Evolutionary conservation across 1,140 invertebrate genomes (phyloP).

Genomic region (Oryzaephilus surinamensis): DNA sequence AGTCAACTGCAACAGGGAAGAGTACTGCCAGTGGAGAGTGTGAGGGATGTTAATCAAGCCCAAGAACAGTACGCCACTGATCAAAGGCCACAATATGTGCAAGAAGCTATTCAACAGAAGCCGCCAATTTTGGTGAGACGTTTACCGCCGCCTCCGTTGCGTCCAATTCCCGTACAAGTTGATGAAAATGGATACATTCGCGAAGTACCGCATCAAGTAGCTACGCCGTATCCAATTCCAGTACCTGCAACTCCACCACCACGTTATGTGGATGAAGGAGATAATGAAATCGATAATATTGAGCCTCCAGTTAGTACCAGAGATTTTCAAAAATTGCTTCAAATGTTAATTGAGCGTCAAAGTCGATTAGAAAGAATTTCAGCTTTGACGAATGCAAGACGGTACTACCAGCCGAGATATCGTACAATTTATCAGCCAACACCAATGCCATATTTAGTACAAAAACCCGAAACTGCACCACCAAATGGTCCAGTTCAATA

Average conservation of each 20-base stretch:
- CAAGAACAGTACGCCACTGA: slow-evolving; percentile 9
- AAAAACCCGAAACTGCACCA: slow-evolving; percentile 3
- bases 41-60: slow-evolving; percentile 14
- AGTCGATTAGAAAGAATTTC: slow-evolving; percentile 41
- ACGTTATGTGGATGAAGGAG: slow-evolving; percentile 13
- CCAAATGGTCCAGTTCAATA: slow-evolving; percentile 8
- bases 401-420: slow-evolving; percentile 19
- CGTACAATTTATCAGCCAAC: slow-evolving; percentile 14
- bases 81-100: slow-evolving; percentile 23
- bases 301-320: slow-evolving; percentile 44
- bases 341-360: slow-evolving; percentile 45
- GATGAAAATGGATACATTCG: slow-evolving; percentile 31
- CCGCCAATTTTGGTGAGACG: slow-evolving; percentile 15
- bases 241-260: slow-evolving; percentile 21
- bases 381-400: slow-evolving; percentile 17
- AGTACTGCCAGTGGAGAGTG: slow-evolving; percentile 17
- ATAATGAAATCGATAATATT: slow-evolving; percentile 29
- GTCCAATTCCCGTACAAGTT: slow-evolving; percentile 30
- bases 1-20: slow-evolving; percentile 37
- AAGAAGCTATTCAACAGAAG: slow-evolving; percentile 5
- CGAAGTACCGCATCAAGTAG: slow-evolving; percentile 25
- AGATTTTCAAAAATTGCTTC: slow-evolving; percentile 45
- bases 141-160: slow-evolving; percentile 15
- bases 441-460: slow-evolving; percentile 17
- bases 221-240: slow-evolving; percentile 29